Evolutionary conservation across 2,113 vertebrate genomes (phyloP), one percentile per base, ranked within the genome.

Genomic region (Psilopogon haemacephalus): DNA sequence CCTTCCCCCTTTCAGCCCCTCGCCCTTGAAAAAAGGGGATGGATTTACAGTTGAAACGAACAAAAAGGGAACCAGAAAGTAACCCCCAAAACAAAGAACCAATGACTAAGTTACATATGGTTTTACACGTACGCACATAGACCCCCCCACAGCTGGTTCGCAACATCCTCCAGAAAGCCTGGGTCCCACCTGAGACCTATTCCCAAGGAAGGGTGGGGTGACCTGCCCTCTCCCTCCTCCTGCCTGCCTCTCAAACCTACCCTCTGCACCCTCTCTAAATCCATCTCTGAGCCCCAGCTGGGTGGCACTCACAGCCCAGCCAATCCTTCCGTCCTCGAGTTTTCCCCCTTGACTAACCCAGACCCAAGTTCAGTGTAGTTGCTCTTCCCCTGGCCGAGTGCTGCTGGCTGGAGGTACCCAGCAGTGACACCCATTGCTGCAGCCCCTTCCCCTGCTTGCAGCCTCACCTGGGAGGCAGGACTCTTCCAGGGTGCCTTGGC

Each of bases 61-160:
- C 19, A 27, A 12, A 46, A 46, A 46, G n/a, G n/a, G n/a, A n/a
- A 30, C 65, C 9, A 7, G 32, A 76, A 86, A 73, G 56, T 35
- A 69, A 77, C 4, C 96, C 96, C 97, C 96, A 96, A 98, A 98
- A 97, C 97, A 98, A 98, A 98, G 97, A 93, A 87, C 73, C 71
- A 56, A 64, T 97, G 98, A 98, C 97, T 97, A 97, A 97, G 97
- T 98, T 98, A 98, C 97, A 98, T 95, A 97, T 71, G 95, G 97
- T 97, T 98, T 98, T 98, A 98, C 98, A 98, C 97, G 97, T 96
- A 98, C 3, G 54, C 71, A 95, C 98, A 98, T 94, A 97, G 78
- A 90, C 97, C 97, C 97, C 97, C 97, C 97, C 98, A 96, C 5
- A 72, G 97, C 97, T 96, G 97, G 97, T 93, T 96, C 92, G 48